Percentiles rank a stretch among this genome's conserved stretches.
These are phyloP conservation scores for Hippocampus barbouri DNA, from an alignment of 2,113 vertebrate genomes.

Conservation along the genomic window DNA sequence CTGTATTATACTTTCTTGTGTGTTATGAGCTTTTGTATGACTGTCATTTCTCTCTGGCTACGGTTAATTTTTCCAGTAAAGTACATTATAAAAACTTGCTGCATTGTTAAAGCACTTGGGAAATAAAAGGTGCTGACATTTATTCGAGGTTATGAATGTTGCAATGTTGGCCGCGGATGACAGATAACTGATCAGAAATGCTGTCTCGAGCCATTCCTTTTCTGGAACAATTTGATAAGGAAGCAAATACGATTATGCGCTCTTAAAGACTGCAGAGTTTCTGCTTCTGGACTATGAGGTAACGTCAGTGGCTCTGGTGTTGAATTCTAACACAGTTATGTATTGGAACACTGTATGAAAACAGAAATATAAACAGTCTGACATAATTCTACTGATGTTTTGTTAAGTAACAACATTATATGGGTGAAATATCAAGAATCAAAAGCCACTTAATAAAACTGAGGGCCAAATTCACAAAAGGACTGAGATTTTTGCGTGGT, in stretches of 20 bases:
- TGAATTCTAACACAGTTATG: constrained; percentile 5
- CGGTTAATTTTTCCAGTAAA: constrained; percentile 11
- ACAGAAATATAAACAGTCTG: background rate
- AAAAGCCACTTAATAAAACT: no score
- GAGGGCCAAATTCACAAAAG: no score
- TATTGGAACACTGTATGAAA: background rate
- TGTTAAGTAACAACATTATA: background rate
- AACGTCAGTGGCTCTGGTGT: constrained; percentile 19
- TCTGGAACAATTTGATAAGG: constrained; percentile 29
- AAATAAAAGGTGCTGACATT: constrained; percentile 17
- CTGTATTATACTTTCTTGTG: background rate
- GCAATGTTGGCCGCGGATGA: background rate
- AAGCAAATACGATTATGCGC: constrained; percentile 34
- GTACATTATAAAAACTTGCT: constrained; percentile 8
- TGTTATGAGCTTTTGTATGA: background rate
- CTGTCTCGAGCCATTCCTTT: constrained; percentile 13
- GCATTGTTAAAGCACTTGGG: constrained; percentile 4
- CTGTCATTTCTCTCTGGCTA: background rate
- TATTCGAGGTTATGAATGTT: constrained; percentile 7
- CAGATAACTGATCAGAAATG: constrained; percentile 20
- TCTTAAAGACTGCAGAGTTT: constrained; percentile 14
- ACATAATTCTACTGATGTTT: background rate
- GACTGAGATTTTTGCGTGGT: no score
- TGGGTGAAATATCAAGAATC: background rate
- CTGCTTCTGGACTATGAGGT: constrained; percentile 24